phyloP scores from a whole-genome alignment of 2,888 invertebrate species.

The Apotomis betuletana region DNA sequence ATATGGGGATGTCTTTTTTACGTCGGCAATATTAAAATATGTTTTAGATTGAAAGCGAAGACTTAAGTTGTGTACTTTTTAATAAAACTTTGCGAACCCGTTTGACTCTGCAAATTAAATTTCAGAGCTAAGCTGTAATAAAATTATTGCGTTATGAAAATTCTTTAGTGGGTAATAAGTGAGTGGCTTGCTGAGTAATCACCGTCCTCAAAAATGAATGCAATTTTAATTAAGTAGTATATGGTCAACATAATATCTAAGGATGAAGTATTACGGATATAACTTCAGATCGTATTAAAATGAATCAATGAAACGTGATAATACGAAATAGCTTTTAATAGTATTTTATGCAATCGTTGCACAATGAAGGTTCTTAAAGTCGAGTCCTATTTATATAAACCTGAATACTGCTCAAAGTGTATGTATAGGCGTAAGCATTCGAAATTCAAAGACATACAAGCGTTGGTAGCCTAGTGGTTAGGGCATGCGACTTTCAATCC shows the following conservation, averaged over 20 bases:
- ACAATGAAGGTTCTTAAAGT: too few species aligned
- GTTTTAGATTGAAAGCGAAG: conserved; percentile 30
- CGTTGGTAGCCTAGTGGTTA: too few species aligned
- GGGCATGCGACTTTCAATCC: too few species aligned
- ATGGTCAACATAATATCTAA: neutral
- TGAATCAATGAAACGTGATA: too few species aligned
- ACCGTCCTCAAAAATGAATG: neutral
- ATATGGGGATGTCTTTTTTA: conserved; percentile 18
- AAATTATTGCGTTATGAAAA: conserved; percentile 31
- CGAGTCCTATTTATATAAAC: too few species aligned
- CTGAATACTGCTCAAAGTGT: too few species aligned
- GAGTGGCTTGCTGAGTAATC: conserved; percentile 1
- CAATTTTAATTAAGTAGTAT: neutral
- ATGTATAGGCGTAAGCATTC: too few species aligned
- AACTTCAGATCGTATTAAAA: too few species aligned
- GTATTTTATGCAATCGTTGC: too few species aligned
- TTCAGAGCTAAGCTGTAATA: conserved; percentile 30
- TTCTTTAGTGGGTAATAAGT: conserved; percentile 15
- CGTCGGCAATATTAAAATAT: conserved; percentile 27
- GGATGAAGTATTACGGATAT: too few species aligned
- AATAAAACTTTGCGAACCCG: conserved; percentile 37
- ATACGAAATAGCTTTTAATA: too few species aligned
- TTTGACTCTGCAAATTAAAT: conserved; percentile 36
- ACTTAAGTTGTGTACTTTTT: conserved; percentile 37
- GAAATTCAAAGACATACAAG: too few species aligned